Base-by-base conservation (phyloP, 2,113 vertebrate genomes). In the Chauna torquata region DNA sequence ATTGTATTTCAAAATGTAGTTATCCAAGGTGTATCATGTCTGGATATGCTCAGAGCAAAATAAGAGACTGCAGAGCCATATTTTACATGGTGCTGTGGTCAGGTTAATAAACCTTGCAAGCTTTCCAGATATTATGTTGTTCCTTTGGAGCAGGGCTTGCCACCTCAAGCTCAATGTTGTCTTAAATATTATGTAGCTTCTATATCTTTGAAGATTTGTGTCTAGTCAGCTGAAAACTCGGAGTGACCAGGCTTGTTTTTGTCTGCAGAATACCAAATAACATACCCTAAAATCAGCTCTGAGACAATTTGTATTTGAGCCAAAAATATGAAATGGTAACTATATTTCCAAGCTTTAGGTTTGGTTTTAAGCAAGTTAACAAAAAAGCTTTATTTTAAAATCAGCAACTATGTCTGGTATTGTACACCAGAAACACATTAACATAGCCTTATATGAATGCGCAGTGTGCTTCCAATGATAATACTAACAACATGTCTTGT, bases 101-200 rank as follows among this genome's bases (percentile, higher is more conserved):
- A 85, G 61, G 40, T 82, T 94, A 87, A 93, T 90, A 94, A 79
- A 85, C 49, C 81, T 91, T 77, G 62, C 57, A 88, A 91, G 87
- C 54, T 91, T 91, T 91, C 72, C 49, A 77, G 61, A 52, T 66
- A 86, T 12, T 36, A 30, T 57, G 24, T 7, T 54, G 10, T 8
- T 89, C 44, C 79, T 76, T 75, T 70, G 55, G 65, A 85, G 36
- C 71, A 40, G 52, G 50, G 64, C 65, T 79, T 75, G 66, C 86
- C 38, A 88, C 83, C 70, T 78, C 75, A 62, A 92, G 61, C 79
- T 79, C 27, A 74, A 65, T 95, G 89, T 84, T 52, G 81, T 92
- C 74, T 84, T 94, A 89, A 87, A 87, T 96, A 76, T 78, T 72
- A 13, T 40, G 32, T 59, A 79, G 40, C 34, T 82, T 95, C 74